A percentile compares a stretch with the other conserved stretches of the same genome.
Conservation (phyloP, 2,797 vertebrate genomes). For the Sarcophilus harrisii region DNA sequence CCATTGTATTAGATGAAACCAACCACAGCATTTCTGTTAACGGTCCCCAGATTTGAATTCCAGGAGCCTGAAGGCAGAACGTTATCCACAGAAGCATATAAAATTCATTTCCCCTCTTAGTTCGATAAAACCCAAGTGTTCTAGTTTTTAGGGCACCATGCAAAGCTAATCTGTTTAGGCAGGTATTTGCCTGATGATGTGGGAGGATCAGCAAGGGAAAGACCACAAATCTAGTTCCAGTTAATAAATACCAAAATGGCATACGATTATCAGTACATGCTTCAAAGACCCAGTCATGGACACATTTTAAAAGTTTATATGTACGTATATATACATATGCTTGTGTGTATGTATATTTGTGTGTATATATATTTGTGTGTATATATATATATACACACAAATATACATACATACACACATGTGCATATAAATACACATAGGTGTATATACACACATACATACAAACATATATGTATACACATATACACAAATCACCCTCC, state of each 20-base stretch:
- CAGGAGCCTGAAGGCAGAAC: conserved; percentile 55
- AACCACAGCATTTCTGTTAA: conserved; percentile 22
- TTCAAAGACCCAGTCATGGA: conserved; percentile 34
- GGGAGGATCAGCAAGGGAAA: conserved; percentile 45
- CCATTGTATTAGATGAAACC: conserved; percentile 27
- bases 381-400: neutral
- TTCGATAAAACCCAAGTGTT: conserved; percentile 60
- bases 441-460: neutral
- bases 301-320: conserved; percentile 52
- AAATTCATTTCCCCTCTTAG: conserved; percentile 70
- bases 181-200: conserved; percentile 57
- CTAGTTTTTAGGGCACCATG: conserved; percentile 45
- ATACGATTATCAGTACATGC: conserved; percentile 19
- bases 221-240: conserved; percentile 58
- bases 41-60: conserved; percentile 43
- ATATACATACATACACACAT: neutral
- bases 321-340: no score
- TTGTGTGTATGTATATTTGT: no score
- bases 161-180: conserved; percentile 73
- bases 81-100: conserved; percentile 67
- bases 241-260: conserved; percentile 64
- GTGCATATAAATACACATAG: neutral
- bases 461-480: no score
- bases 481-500: neutral
- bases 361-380: no score